Evolutionary conservation across 2,113 vertebrate genomes (phyloP), one percentile per base, ranked within the genome.

Genomic region (Cottus gobio): DNA sequence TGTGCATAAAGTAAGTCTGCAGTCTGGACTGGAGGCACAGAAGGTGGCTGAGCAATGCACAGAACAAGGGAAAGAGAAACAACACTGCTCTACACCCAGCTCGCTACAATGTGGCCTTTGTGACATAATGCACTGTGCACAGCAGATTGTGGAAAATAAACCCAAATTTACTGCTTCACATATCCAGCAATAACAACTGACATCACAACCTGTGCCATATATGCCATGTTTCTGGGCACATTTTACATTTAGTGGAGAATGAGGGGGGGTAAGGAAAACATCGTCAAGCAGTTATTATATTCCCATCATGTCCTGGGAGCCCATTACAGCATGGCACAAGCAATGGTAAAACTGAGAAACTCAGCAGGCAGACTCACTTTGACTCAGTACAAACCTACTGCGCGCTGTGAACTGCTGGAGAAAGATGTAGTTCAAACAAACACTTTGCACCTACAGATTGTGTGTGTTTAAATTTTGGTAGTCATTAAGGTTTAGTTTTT

Each of bases 181-280:
- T 91, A 90, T 96, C 95, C 95, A 95, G 92, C 80, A 96, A 95
- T 94, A 96, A 96, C 94, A 96, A 89, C 80, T 95, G 93, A 95
- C 94, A 93, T 96, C 95, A 95, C 87, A 85, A 84, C 69, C 71
- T 84, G 87, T 86, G 85, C 92, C 89, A 85, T 93, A 92, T 90
- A 92, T 90, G 89, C 91, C 90, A 90, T 91, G 89, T 93, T 93
- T 86, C 86, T 87, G 70, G 88, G 89, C 80, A 74, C 85, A 77
- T 90, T 92, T 91, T 88, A 90, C 71, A 83, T 93, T 94, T 89
- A 84, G 83, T 73, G 62, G 71, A 86, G 82, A 83, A 83, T 70
- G 73, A 77, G 77, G 86, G 93, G 91, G 93, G 24, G 92, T 89
- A 93, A 92, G 80, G 85, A 92, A 95, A 95, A 94, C 89, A 94